Conservation (phyloP, 2,888 invertebrate species). For the Toxonevra muliebris region DNA sequence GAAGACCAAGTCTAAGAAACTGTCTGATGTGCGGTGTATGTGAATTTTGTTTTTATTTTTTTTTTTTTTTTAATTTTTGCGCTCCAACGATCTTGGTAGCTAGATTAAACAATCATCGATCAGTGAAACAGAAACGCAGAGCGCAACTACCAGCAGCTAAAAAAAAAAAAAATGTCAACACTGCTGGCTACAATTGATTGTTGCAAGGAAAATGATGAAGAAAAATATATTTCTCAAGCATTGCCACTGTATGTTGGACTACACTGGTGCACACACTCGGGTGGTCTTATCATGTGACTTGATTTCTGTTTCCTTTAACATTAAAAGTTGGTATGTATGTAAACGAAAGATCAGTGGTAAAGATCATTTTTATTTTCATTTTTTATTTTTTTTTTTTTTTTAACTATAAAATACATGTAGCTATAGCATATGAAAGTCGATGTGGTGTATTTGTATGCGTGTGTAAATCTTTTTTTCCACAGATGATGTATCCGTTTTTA, state of each 20-base stretch:
- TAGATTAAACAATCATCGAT: slow-evolving; percentile 59
- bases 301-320: slow-evolving; percentile 57
- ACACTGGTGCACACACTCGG: slow-evolving; percentile 39
- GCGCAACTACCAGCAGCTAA: not conserved
- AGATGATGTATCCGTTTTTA: slow-evolving; percentile 32
- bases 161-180: too few species aligned
- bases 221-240: slow-evolving; percentile 45
- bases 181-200: not conserved
- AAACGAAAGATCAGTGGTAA: not conserved
- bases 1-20: slow-evolving; percentile 16
- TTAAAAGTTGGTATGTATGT: not conserved
- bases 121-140: slow-evolving; percentile 8
- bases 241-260: too few species aligned
- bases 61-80: too few species aligned
- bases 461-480: too few species aligned
- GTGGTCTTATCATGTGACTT: slow-evolving; percentile 56
- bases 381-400: too few species aligned
- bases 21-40: not conserved
- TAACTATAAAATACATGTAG: too few species aligned
- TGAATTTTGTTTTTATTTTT: too few species aligned
- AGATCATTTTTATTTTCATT: too few species aligned
- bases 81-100: slow-evolving; percentile 50
- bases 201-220: slow-evolving; percentile 48
- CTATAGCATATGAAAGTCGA: too few species aligned
- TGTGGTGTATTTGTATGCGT: too few species aligned